phyloP scores from a whole-genome alignment of 2,113 vertebrate genomes.

The Arizona elegans region DNA sequence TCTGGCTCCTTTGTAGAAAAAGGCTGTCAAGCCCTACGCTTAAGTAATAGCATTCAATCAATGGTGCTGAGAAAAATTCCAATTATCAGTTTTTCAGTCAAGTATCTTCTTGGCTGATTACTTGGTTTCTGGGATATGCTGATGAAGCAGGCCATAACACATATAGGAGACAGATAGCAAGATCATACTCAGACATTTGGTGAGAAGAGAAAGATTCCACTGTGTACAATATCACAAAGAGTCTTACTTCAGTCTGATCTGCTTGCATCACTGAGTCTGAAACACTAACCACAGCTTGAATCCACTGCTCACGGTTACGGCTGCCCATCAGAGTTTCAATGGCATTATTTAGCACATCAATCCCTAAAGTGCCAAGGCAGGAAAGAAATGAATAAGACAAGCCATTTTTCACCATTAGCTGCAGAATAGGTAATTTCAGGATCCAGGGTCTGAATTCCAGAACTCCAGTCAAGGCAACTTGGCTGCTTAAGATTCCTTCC shows the following conservation, averaged over 20 bases:
- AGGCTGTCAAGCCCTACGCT: background rate
- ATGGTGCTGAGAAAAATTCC: background rate
- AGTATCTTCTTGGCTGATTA: background rate
- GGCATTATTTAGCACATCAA: conserved; percentile 90
- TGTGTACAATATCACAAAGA: background rate
- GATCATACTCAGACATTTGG: background rate
- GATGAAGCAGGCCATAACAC: rapidly evolving
- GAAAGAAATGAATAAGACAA: conserved; percentile 2
- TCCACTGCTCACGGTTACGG: conserved; percentile 79
- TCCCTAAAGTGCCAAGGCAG: conserved; percentile 70
- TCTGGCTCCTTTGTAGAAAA: background rate
- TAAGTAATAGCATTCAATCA: background rate
- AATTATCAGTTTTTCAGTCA: background rate
- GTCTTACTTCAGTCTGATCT: conserved; percentile 73
- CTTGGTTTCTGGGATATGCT: background rate
- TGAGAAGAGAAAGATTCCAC: background rate
- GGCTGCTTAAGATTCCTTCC: background rate
- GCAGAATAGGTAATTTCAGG: background rate
- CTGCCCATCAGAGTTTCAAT: conserved; percentile 82
- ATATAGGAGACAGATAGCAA: background rate
- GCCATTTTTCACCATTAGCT: background rate
- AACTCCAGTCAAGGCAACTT: background rate
- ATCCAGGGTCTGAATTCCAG: background rate
- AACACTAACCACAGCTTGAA: conserved; percentile 77
- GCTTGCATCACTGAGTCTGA: conserved; percentile 86